Evolutionary conservation across 2,888 invertebrate genomes (phyloP).

Genomic region (Chouioia cunea): DNA sequence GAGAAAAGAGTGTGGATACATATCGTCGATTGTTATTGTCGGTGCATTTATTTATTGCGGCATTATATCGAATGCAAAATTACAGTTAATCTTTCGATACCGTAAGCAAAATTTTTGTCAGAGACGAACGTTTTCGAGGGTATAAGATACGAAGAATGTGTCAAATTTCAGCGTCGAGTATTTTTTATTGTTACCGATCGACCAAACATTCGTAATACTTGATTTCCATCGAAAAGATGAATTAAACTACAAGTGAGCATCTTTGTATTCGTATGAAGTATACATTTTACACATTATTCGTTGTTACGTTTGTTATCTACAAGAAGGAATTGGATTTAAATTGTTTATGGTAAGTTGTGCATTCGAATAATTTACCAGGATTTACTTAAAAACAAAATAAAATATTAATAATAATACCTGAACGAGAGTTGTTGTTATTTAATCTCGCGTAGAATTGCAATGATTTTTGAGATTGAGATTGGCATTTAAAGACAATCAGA

Average conservation of each 20-base stretch:
- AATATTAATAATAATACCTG: conserved; percentile 25
- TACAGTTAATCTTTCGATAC: conserved; percentile 11
- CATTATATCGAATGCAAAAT: conserved; percentile 11
- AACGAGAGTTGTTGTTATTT: conserved; percentile 3
- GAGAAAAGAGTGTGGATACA: conserved; percentile 27
- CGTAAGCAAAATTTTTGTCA: conserved; percentile 4
- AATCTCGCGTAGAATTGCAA: no score
- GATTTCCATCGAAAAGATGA: conserved; percentile 7
- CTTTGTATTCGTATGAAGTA: conserved; percentile 19
- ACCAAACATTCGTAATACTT: background rate
- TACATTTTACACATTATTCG: conserved; percentile 8
- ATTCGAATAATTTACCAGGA: conserved; percentile 34
- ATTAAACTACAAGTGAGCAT: background rate
- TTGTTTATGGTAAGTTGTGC: conserved; percentile 33
- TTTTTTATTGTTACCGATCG: background rate
- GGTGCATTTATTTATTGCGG: conserved; percentile 45
- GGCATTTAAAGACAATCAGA: no score
- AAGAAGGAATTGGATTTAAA: conserved; percentile 28
- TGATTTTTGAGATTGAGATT: no score
- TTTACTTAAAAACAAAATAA: conserved; percentile 20
- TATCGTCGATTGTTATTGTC: conserved; percentile 43
- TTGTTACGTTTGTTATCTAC: conserved; percentile 37
- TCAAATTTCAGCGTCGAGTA: conserved; percentile 1
- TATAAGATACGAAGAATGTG: conserved; percentile 3
- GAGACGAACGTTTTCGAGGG: no score